Evolutionary conservation across 2,888 invertebrate genomes (phyloP), one percentile per base, ranked within the genome.

Genomic region (Cacoxenus indagator): DNA sequence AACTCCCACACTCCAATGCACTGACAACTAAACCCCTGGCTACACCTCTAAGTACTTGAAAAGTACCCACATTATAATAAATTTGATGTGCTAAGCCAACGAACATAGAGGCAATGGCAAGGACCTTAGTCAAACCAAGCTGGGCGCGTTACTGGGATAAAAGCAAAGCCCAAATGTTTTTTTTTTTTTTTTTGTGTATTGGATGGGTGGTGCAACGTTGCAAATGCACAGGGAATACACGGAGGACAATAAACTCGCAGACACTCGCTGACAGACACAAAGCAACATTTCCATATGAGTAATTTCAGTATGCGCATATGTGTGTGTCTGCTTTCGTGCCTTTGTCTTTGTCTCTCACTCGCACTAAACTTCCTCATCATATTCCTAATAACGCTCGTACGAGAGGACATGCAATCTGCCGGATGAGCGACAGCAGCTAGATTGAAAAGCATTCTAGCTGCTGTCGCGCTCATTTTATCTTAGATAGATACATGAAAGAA

Each of bases 41-140:
- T n/a, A 59, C 37, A 59, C 37, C 31, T n/a, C 59, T 29, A 59
- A 59, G 37, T 59, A 59, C 59, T 54, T 24, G 54, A 51, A 51
- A 51, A 51, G 51, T 51, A 22, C 5, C 51, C 22, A 54, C 37
- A 59, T 59, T 59, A 59, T 31, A 59, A 59, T 59, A 59, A 59
- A 59, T 59, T 59, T 59, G 31, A 59, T 31, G 31, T 19, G 22
- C 51, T 51, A 51, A 51, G 17, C 51, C 51, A 51, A 22, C 51
- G 19, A 51, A 14, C 17, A 19, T 0, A 51, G 6, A 9, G 6
- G 51, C n/a, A 11, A 6, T 17, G 24, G 6, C 51, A 51, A 51
- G 22, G 22, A 51, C 6, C 11, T 22, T 51, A 51, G 22, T 19
- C 3, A 4, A 22, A 17, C n/a, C 17, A n/a, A 51, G 37, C 14